Conservation (phyloP, 2,797 vertebrate genomes). For the Lemur catta region DNA sequence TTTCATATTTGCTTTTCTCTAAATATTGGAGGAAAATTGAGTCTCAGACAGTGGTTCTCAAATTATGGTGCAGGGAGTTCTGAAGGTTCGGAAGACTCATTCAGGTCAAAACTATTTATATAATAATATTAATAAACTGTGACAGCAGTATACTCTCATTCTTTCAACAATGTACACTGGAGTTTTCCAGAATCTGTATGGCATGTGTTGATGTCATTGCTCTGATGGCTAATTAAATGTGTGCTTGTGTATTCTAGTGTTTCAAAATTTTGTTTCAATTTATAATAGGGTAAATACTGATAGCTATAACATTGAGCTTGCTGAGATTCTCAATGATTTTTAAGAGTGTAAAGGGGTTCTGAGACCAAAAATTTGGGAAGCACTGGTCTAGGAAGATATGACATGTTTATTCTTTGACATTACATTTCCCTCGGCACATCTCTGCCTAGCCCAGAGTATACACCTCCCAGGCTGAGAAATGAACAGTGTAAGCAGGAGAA, state of each 20-base stretch:
- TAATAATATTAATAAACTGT: neutral
- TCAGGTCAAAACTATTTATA: neutral
- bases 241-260: neutral
- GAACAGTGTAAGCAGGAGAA: neutral
- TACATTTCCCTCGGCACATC: neutral
- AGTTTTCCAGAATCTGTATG: neutral
- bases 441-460: neutral
- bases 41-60: neutral
- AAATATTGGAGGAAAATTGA: slow-evolving; percentile 9
- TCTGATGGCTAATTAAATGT: neutral
- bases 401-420: neutral
- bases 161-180: neutral
- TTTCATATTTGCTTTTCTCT: neutral
- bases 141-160: neutral
- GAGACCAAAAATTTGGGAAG: neutral
- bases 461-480: neutral
- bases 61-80: neutral
- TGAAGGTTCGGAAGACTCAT: neutral
- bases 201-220: neutral
- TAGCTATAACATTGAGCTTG: neutral
- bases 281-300: neutral
- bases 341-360: neutral
- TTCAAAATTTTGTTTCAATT: neutral
- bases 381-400: neutral
- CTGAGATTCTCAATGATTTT: neutral